Conservation (phyloP, 2,888 invertebrate genomes). For the Lacanobia oleracea region DNA sequence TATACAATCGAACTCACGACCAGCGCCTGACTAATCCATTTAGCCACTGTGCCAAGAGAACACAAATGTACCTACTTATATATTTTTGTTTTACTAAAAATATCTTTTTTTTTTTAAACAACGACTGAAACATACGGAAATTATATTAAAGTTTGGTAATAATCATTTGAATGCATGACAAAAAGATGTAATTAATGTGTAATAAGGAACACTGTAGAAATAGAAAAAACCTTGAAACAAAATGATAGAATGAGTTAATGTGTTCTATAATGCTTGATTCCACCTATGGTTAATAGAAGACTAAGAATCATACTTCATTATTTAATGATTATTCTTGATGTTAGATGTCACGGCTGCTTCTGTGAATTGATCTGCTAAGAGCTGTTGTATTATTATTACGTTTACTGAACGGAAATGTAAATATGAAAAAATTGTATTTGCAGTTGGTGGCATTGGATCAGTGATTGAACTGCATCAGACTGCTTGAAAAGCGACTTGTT, state of each 20-base stretch:
- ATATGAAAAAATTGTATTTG: no score
- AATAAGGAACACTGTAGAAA: constrained; percentile 20
- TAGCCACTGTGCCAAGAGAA: background rate
- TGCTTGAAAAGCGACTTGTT: no score
- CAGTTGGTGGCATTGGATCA: no score
- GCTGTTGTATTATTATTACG: background rate
- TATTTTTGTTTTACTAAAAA: background rate
- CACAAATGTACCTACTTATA: no score
- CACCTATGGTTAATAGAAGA: constrained; percentile 3
- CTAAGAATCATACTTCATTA: background rate
- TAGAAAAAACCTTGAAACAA: constrained; percentile 9
- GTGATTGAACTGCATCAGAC: no score
- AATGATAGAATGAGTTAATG: constrained; percentile 15
- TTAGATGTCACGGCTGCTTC: background rate
- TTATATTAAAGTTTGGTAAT: background rate
- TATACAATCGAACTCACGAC: background rate
- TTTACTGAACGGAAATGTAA: background rate
- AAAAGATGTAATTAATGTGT: constrained; percentile 17
- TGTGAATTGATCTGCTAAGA: background rate
- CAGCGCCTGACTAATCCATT: background rate
- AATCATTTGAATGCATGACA: constrained; percentile 7
- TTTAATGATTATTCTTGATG: background rate
- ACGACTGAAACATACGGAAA: background rate
- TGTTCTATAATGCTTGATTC: no score
- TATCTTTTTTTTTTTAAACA: background rate